phyloP scores from a whole-genome alignment of 1,140 invertebrate species.

The Hermatobates lingyangjiaoensis region DNA sequence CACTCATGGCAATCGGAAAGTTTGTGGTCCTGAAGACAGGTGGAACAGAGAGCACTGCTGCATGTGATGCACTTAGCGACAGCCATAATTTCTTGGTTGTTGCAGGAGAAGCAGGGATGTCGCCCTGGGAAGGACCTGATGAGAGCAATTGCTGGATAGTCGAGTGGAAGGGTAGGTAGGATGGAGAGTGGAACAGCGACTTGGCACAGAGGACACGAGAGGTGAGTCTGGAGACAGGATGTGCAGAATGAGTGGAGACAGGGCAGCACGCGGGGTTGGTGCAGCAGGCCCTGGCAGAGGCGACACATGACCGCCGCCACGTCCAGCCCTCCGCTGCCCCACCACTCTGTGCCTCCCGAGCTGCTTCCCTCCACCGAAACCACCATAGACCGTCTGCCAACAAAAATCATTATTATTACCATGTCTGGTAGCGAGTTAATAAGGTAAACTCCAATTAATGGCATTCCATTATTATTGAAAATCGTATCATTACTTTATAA shows the following conservation, averaged over 20 bases:
- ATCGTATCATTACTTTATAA: too few relatives aligned
- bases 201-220: conserved; percentile 62
- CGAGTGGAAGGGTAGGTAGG: conserved; percentile 40
- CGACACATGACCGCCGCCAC: conserved; percentile 46
- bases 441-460: too few relatives aligned
- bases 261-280: conserved; percentile 47
- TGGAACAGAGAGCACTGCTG: conserved; percentile 81
- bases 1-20: conserved; percentile 51
- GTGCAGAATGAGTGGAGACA: conserved; percentile 73
- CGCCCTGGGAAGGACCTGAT: conserved; percentile 16
- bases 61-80: conserved; percentile 87
- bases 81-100: conserved; percentile 62
- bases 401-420: too few relatives aligned
- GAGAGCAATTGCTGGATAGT: conserved; percentile 39
- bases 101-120: conserved; percentile 67
- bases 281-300: conserved; percentile 57
- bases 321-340: too few relatives aligned
- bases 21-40: conserved; percentile 93
- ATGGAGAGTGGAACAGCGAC: conserved; percentile 36
- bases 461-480: too few relatives aligned
- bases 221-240: conserved; percentile 58
- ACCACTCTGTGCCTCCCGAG: too few relatives aligned
- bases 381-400: too few relatives aligned
- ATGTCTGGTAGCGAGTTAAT: too few relatives aligned
- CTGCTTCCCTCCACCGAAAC: too few relatives aligned